Base-by-base conservation (phyloP, 2,797 vertebrate genomes). In the Notolepis coatsorum region DNA sequence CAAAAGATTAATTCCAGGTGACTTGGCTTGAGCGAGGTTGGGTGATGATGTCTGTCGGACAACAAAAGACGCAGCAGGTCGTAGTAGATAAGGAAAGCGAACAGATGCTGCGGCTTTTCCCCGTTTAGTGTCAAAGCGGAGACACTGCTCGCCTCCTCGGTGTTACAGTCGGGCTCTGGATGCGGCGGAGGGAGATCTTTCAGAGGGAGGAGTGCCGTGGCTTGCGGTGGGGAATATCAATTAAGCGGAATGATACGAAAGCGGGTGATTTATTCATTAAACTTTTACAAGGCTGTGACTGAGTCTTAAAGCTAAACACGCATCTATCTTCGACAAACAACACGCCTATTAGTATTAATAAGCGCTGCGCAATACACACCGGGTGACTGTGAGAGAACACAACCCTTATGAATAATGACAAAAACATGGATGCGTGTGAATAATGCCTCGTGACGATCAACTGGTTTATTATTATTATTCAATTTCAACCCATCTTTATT, bases 171-270 rank as follows among this genome's bases (percentile, higher is more conserved):
- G 76, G 77, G n/a, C 88, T 90, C 91, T 92, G 93, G 86, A 88
- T 86, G 76, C 75, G 87, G 95, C 94, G 95, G 95, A 95, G 82
- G 94, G 84, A 91, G 54, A 85, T 73, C 51, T 49, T 7, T 77
- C 54, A 18, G 46, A 65, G 27, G 21, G 61, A 73, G 58, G 17
- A 43, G 90, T 76, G 77, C 70, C 42, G 52, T 71, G 83, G 74
- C 63, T 71, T 43, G 57, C 80, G 66, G 59, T 45, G 41, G 81
- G 75, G 71, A 78, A 76, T 79, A 77, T 74, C 74, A 84, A 70
- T 68, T 68, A 76, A 84, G 92, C 91, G 93, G 92, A 94, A 76
- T 79, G 89, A 94, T 93, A 90, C 78, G 56, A 67, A 51, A n/a
- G n/a, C 70, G 65, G 80, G 81, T 79, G 82, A 82, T 85, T 78